Percentiles rank a stretch among this genome's conserved stretches.
Conservation (phyloP, 1,140 invertebrate genomes). For the Drepana arcuata region DNA sequence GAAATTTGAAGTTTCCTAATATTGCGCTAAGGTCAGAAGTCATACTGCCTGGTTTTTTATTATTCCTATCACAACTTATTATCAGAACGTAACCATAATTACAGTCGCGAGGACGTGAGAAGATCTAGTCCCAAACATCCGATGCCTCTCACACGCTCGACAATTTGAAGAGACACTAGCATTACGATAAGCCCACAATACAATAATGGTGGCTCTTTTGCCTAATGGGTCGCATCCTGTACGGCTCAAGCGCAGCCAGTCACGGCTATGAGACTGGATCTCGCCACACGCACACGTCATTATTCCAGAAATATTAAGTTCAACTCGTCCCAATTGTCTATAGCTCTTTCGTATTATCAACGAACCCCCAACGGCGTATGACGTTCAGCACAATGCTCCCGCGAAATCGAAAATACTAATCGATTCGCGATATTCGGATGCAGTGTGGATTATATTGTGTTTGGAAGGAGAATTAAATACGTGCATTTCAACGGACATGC, state of each 20-base stretch:
- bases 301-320: constrained; percentile 36
- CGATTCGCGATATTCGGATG: no score
- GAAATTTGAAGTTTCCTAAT: no score
- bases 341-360: no score
- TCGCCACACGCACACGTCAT: constrained; percentile 43
- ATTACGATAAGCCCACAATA: constrained; percentile 64
- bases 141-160: constrained; percentile 22
- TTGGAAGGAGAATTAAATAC: constrained; percentile 25
- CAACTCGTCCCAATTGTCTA: no score
- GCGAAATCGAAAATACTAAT: constrained; percentile 37
- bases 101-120: no score
- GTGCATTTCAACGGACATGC: constrained; percentile 57
- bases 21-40: no score
- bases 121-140: no score
- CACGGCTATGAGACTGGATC: constrained; percentile 55
- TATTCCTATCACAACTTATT: no score
- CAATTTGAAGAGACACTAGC: constrained; percentile 47
- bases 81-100: no score
- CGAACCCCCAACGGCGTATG: no score
- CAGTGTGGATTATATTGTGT: constrained; percentile 45
- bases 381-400: no score
- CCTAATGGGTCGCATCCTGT: constrained; percentile 63
- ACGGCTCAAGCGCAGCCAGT: constrained; percentile 47
- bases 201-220: constrained; percentile 61
- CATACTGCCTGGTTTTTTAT: no score